A percentile compares a stretch with the other conserved stretches of the same genome.
phyloP scores from a whole-genome alignment of 2,888 invertebrate genomes.

The Fragum fragum region DNA sequence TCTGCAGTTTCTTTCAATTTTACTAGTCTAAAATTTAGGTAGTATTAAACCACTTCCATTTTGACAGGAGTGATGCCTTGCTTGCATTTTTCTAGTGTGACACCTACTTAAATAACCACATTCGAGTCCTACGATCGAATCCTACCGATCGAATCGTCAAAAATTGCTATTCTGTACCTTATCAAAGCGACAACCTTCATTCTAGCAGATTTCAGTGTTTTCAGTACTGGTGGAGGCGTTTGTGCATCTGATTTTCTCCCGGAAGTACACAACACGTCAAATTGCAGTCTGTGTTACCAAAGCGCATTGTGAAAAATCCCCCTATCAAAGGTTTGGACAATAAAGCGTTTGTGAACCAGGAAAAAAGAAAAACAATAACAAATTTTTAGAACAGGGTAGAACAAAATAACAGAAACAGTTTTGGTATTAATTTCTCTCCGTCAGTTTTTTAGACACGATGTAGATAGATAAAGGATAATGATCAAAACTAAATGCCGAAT shows the following conservation, averaged over 20 bases:
- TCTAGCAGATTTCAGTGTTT: not conserved
- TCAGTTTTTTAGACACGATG: too few relatives aligned
- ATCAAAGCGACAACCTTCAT: conserved; percentile 56
- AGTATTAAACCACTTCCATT: too few relatives aligned
- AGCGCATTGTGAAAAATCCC: not conserved
- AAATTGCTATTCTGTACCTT: conserved; percentile 31
- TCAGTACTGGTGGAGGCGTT: not conserved
- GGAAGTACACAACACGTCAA: conserved; percentile 8
- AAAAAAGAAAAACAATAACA: conserved; percentile 10
- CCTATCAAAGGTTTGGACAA: not conserved
- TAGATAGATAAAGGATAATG: too few relatives aligned
- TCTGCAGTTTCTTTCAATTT: too few relatives aligned
- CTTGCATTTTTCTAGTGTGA: too few relatives aligned
- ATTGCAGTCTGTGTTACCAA: not conserved
- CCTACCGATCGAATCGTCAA: too few relatives aligned
- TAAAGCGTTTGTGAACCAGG: not conserved
- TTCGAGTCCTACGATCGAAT: too few relatives aligned
- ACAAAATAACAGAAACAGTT: not conserved
- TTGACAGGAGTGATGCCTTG: too few relatives aligned
- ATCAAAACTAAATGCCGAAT: too few relatives aligned
- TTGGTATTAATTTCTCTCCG: too few relatives aligned
- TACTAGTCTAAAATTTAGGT: too few relatives aligned
- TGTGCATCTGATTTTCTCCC: not conserved
- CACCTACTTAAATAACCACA: too few relatives aligned
- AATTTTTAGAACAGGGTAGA: not conserved